A percentile compares a stretch with the other conserved stretches of the same genome.
These are phyloP conservation scores for Drosophila prosaltans DNA, from an alignment of 1,140 invertebrate species.

Conservation along the genomic window DNA sequence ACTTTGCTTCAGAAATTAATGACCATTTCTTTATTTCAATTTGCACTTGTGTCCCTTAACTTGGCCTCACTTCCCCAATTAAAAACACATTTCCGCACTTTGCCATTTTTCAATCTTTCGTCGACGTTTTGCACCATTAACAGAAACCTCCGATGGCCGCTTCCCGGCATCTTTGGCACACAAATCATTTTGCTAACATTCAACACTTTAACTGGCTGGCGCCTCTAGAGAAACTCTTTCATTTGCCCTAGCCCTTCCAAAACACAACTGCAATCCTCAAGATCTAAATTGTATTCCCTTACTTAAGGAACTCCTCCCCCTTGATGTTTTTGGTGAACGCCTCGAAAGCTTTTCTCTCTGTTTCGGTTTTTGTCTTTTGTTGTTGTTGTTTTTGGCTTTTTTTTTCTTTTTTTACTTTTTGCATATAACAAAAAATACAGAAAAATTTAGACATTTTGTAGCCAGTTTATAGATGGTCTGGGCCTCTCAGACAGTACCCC, in stretches of 20 bases:
- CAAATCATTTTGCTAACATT: conserved; percentile 10
- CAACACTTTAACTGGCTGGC: conserved; percentile 5
- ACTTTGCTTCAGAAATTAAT: no score
- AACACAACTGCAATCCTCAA: conserved; percentile 33
- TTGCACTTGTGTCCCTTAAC: neutral
- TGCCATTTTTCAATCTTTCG: conserved; percentile 1
- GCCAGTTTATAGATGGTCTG: conserved; percentile 72
- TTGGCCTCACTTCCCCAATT: neutral
- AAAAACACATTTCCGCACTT: conserved; percentile 2
- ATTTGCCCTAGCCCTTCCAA: conserved; percentile 18
- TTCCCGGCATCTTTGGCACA: neutral
- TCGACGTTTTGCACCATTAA: conserved; percentile 3
- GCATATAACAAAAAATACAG: conserved; percentile 15
- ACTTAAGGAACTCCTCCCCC: conserved; percentile 12
- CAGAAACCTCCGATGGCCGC: neutral
- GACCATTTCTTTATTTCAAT: neutral
- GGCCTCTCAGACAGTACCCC: conserved; percentile 15
- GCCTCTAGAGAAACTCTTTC: conserved; percentile 7
- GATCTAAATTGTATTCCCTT: conserved; percentile 53
- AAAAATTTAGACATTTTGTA: conserved; percentile 73
- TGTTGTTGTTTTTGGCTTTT: neutral
- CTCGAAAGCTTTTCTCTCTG: conserved; percentile 20
- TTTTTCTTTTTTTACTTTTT: conserved; percentile 24
- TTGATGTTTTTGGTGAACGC: conserved; percentile 8
- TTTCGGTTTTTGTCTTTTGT: conserved; percentile 9